These are phyloP conservation scores for Hirtodrosophila trivittata DNA, from an alignment of 2,888 invertebrate genomes.

Conservation along the genomic window DNA sequence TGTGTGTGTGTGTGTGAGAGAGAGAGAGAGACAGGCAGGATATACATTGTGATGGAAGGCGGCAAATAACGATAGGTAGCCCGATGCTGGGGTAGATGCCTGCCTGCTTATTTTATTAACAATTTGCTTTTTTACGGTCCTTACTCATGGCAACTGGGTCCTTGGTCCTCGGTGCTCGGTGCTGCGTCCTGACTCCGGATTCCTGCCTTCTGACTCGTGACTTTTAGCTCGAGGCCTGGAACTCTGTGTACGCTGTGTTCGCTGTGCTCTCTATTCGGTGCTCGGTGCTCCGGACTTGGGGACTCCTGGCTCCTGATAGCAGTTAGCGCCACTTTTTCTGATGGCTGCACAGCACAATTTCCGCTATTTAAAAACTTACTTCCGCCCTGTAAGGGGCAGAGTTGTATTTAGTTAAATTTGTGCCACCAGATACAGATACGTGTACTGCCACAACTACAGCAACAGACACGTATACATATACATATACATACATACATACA, in stretches of 20 bases:
- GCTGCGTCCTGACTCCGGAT: neutral
- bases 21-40: neutral
- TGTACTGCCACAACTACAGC: neutral
- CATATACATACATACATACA: neutral
- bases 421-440: slow-evolving; percentile 39
- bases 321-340: slow-evolving; percentile 69
- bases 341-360: slow-evolving; percentile 76
- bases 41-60: neutral
- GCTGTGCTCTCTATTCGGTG: slow-evolving; percentile 4
- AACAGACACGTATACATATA: slow-evolving; percentile 11
- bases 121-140: slow-evolving; percentile 50
- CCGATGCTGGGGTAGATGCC: neutral
- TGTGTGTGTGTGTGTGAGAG: neutral
- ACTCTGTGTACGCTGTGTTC: neutral
- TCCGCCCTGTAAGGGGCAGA: slow-evolving; percentile 45
- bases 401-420: slow-evolving; percentile 53
- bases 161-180: neutral
- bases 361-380: slow-evolving; percentile 77
- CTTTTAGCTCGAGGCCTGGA: too few relatives aligned
- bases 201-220: too few relatives aligned
- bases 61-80: neutral
- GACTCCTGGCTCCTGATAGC: slow-evolving; percentile 41
- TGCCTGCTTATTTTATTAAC: slow-evolving; percentile 63
- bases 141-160: slow-evolving; percentile 9
- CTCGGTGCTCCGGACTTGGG: too few relatives aligned